Evolutionary conservation across 2,888 invertebrate species (phyloP), one percentile per base, ranked within the genome.

Genomic region (Magallana nippona): DNA sequence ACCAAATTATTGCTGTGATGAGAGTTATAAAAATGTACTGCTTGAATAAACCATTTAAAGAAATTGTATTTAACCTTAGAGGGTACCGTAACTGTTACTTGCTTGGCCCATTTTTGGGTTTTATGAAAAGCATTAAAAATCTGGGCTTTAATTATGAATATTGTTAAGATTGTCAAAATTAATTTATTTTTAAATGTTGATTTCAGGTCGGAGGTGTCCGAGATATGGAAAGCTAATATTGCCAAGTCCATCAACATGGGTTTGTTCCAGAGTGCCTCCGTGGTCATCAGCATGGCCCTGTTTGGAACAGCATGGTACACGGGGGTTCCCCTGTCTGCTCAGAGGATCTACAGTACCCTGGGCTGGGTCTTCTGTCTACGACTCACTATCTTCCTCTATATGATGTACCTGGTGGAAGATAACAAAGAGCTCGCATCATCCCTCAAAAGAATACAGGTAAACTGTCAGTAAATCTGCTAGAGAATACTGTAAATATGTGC

Each of bases 271-370:
- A 27, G 58, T 8, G 55, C 78, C 8, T 32, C 84, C 3, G 82
- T 78, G 44, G 58, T 87, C 19, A 83, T 87, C 83, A 55, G 81
- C 78, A 80, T 87, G 55, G 56, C 85, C 15, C 62, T 87, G 55
- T 95, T 98, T 82, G 95, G 97, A 78, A 96, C 96, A 1, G 97
- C 96, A 91, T 96, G 97, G 44, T 95, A 97, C 0, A 94, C 95
- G 60, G 96, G 96, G 17, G 95, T 95, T 89, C 93, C 94, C 2
- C 95, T 97, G 85, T 96, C 96, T 0, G 96, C 97, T 0, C 96
- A 96, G 88, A 60, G 57, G 22, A 83, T 88, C 19, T 88, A 87
- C 58, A 85, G 85, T 17, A 80, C 81, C 11, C 44, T 87, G n/a
- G 86, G 87, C 11, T 85, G 87, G 78, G 81, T 87, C 60, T 84